A percentile compares a stretch with the other conserved stretches of the same genome.
Evolutionary conservation across 2,797 vertebrate species (phyloP).

Genomic region (Eulemur albifrons): DNA sequence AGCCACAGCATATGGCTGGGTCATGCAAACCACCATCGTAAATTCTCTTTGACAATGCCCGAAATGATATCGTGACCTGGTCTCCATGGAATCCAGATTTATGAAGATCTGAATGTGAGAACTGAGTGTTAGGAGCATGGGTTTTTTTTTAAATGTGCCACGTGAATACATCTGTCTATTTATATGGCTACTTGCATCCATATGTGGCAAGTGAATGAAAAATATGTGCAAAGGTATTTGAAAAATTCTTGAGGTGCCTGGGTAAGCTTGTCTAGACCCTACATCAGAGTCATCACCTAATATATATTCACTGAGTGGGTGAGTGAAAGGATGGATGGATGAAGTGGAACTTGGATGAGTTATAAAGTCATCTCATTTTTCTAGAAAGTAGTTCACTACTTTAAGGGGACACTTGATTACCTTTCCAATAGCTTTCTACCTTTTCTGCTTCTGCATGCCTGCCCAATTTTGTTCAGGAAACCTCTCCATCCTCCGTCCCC

Average conservation of each 20-base stretch:
- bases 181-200: constrained; percentile 62
- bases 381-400: not conserved
- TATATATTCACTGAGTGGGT: constrained; percentile 63
- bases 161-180: constrained; percentile 73
- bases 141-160: constrained; percentile 80
- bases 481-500: not conserved
- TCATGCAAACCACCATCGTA: constrained; percentile 86
- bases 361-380: constrained; percentile 61
- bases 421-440: not conserved
- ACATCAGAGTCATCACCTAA: constrained; percentile 55
- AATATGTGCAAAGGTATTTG: constrained; percentile 69
- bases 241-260: constrained; percentile 68
- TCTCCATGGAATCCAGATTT: constrained; percentile 85
- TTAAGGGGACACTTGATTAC: not conserved
- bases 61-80: constrained; percentile 86
- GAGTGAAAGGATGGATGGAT: constrained; percentile 41
- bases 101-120: constrained; percentile 82
- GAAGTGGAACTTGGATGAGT: constrained; percentile 43
- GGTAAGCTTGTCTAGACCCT: constrained; percentile 34
- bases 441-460: not conserved
- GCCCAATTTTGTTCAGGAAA: not conserved
- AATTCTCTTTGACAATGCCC: constrained; percentile 85
- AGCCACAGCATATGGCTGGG: constrained; percentile 85
- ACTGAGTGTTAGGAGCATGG: constrained; percentile 78
- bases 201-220: constrained; percentile 72